These are phyloP conservation scores for Otolemur garnettii DNA, from an alignment of 2,113 vertebrate species.

Conservation along the genomic window DNA sequence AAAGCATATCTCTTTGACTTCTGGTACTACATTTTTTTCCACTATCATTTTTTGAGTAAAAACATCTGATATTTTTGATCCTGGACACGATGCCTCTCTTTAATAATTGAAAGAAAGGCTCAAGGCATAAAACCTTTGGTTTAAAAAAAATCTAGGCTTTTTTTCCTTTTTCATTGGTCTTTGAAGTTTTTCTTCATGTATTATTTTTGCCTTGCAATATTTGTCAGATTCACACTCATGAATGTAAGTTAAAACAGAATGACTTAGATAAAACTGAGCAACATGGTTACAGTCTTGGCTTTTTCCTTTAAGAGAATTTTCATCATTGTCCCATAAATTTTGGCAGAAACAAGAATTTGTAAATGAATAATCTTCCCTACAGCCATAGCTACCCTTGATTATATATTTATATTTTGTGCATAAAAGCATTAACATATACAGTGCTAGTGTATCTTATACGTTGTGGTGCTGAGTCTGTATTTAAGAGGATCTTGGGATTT, in stretches of 20 bases:
- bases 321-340: background rate
- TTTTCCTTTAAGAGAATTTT: constrained; percentile 37
- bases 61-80: background rate
- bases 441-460: background rate
- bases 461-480: background rate
- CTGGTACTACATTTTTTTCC: background rate
- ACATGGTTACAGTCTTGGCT: background rate
- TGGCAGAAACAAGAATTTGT: background rate
- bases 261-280: background rate
- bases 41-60: constrained; percentile 44
- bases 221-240: background rate
- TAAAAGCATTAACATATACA: background rate
- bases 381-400: no score
- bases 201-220: background rate
- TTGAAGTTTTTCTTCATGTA: constrained; percentile 43
- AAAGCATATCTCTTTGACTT: background rate
- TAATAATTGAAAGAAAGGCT: constrained; percentile 64
- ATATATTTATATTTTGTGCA: background rate
- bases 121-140: background rate
- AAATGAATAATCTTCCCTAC: background rate
- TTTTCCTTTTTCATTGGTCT: background rate
- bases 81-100: background rate
- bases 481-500: background rate
- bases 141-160: background rate
- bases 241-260: background rate